Evolutionary conservation across 2,113 vertebrate genomes (phyloP).

Genomic region (Lethenteron camtschaticum): DNA sequence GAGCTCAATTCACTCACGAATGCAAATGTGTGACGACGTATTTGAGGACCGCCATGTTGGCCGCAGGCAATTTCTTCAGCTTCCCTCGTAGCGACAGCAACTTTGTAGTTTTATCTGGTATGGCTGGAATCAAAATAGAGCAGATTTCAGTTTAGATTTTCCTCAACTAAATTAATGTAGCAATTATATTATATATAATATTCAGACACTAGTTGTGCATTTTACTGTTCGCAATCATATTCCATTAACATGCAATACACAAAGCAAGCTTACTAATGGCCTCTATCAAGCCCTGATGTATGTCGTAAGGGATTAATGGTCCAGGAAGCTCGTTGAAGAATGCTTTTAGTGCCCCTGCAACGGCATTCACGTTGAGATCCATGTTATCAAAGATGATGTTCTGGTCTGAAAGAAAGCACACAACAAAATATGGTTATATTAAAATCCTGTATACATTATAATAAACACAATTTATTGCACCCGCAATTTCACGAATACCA

Average conservation of each 20-base stretch:
- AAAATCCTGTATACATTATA: too few relatives aligned
- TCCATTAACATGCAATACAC: too few relatives aligned
- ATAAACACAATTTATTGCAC: too few relatives aligned
- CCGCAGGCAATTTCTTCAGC: conserved; percentile 64
- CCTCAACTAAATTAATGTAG: too few relatives aligned
- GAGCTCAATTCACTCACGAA: conserved; percentile 36
- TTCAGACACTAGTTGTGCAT: too few relatives aligned
- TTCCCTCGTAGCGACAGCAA: conserved; percentile 68
- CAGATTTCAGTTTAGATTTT: too few relatives aligned
- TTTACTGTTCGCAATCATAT: too few relatives aligned
- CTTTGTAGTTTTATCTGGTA: conserved; percentile 59
- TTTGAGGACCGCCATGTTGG: conserved; percentile 90
- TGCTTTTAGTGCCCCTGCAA: conserved; percentile 83
- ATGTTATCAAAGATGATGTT: conserved; percentile 53
- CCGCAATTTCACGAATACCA: too few relatives aligned
- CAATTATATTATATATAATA: too few relatives aligned
- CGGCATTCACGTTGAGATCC: conserved; percentile 89
- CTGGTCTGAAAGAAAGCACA: conserved; percentile 38
- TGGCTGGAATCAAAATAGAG: conserved; percentile 28
- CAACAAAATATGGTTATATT: too few relatives aligned
- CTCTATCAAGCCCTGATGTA: conserved; percentile 79
- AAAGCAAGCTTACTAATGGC: conserved; percentile 53
- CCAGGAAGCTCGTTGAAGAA: conserved; percentile 91
- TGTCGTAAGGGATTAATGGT: conserved; percentile 75
- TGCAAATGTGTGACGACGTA: conserved; percentile 87